phyloP scores from a whole-genome alignment of 2,797 vertebrate species.

The Amphiprion clarkii region DNA sequence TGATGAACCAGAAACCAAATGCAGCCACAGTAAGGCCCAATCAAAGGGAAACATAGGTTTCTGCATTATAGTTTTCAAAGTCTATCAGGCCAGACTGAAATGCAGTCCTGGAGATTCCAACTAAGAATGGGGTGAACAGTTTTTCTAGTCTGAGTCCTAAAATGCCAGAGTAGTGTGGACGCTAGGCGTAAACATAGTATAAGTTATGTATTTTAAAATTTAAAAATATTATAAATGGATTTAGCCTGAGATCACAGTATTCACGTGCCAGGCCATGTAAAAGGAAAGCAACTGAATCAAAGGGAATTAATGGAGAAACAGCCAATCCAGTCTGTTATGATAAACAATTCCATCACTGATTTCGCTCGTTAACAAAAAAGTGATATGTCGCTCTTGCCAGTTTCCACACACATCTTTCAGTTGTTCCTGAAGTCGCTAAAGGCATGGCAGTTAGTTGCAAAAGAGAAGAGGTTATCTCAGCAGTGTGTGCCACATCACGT shows the following conservation, averaged over 20 bases:
- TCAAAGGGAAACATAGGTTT: too few species aligned
- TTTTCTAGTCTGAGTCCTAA: too few species aligned
- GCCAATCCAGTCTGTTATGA: neutral
- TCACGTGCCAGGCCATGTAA: constrained; percentile 6
- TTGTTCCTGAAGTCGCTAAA: constrained; percentile 14
- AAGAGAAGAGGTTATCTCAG: constrained; percentile 33
- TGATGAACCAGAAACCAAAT: too few species aligned
- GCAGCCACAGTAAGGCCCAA: too few species aligned
- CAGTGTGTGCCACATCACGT: constrained; percentile 28
- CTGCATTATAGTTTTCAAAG: too few species aligned
- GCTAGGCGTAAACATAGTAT: too few species aligned
- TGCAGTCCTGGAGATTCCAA: too few species aligned
- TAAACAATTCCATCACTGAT: neutral
- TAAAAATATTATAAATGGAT: too few species aligned
- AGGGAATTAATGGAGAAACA: neutral
- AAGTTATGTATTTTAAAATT: too few species aligned
- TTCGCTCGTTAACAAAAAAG: neutral
- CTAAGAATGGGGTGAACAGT: too few species aligned
- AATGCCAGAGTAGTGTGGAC: too few species aligned
- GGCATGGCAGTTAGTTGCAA: constrained; percentile 44
- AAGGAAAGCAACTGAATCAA: constrained; percentile 6
- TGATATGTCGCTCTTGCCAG: neutral
- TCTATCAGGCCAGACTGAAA: too few species aligned
- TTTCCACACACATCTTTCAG: constrained; percentile 21
- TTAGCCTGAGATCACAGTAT: neutral